Evolutionary conservation across 2,888 invertebrate species (phyloP).

Genomic region (Cyclophora albipunctata): DNA sequence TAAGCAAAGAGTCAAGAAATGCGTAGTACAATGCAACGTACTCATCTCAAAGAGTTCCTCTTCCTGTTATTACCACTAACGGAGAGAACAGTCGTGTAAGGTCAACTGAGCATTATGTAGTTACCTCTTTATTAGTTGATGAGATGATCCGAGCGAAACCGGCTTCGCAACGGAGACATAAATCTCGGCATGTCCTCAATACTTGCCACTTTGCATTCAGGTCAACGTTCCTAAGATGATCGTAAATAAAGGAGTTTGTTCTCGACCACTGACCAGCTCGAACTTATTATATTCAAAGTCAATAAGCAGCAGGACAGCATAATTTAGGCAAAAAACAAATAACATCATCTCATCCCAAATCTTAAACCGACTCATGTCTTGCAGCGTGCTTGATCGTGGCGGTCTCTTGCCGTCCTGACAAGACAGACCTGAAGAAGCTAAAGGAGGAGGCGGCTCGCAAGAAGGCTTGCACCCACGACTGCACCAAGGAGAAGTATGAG

Average conservation of each 20-base stretch:
- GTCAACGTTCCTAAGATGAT: background rate
- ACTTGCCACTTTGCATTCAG: conserved; percentile 10
- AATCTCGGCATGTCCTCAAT: conserved; percentile 11
- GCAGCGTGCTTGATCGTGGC: conserved; percentile 56
- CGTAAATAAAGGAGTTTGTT: background rate
- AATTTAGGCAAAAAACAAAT: too few species aligned
- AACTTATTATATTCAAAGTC: too few species aligned
- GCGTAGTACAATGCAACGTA: conserved; percentile 2
- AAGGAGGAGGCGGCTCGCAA: conserved; percentile 74
- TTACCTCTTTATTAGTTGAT: conserved; percentile 3
- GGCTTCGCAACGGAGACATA: conserved; percentile 10
- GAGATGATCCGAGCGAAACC: conserved; percentile 8
- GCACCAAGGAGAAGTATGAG: conserved; percentile 61
- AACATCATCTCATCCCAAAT: too few species aligned
- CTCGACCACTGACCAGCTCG: too few species aligned
- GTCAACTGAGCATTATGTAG: conserved; percentile 16
- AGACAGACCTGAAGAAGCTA: conserved; percentile 75
- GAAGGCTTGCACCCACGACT: conserved; percentile 75
- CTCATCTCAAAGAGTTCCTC: conserved; percentile 22
- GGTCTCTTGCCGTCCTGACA: conserved; percentile 70
- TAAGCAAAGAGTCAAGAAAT: too few species aligned
- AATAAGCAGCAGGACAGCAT: too few species aligned
- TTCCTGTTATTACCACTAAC: conserved; percentile 44
- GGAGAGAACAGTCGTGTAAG: conserved; percentile 18
- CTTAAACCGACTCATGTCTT: conserved; percentile 16